phyloP scores from a whole-genome alignment of 2,797 vertebrate species.

The Poeciliopsis gracilis region DNA sequence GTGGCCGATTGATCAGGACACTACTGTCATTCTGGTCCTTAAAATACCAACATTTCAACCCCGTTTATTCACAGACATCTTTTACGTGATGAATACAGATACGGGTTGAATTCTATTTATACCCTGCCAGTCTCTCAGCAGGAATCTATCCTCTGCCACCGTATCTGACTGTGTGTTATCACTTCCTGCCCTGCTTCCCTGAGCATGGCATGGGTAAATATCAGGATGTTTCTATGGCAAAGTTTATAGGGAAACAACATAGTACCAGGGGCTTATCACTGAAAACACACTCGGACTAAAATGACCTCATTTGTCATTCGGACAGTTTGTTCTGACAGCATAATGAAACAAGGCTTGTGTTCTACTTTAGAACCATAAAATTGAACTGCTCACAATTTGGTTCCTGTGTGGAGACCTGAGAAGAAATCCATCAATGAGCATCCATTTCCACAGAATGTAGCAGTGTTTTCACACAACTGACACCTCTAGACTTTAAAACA shows the following conservation, averaged over 20 bases:
- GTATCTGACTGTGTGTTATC: conserved; percentile 62
- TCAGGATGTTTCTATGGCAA: conserved; percentile 55
- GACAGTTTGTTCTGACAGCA: conserved; percentile 44
- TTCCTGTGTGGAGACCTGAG: background rate
- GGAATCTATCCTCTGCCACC: conserved; percentile 37
- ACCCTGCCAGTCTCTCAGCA: conserved; percentile 16
- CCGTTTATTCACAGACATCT: background rate
- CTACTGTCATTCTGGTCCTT: background rate
- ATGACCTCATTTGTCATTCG: conserved; percentile 59
- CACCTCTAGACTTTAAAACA: background rate
- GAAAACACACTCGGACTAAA: conserved; percentile 59
- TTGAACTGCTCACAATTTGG: conserved; percentile 16
- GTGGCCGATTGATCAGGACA: too few relatives aligned
- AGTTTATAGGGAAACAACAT: conserved; percentile 52
- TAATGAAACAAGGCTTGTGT: conserved; percentile 46
- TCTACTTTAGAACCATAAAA: conserved; percentile 33
- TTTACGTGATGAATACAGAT: conserved; percentile 1
- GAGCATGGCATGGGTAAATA: conserved; percentile 44
- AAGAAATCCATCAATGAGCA: background rate
- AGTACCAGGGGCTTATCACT: conserved; percentile 61
- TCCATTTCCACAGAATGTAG: conserved; percentile 11
- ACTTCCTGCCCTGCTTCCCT: conserved; percentile 61
- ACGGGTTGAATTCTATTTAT: background rate
- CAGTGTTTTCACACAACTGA: conserved; percentile 15
- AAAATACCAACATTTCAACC: conserved; percentile 1